A percentile compares a stretch with the other conserved stretches of the same genome.
phyloP scores from a whole-genome alignment of 2,888 invertebrate genomes.

The Apotomis capreana region DNA sequence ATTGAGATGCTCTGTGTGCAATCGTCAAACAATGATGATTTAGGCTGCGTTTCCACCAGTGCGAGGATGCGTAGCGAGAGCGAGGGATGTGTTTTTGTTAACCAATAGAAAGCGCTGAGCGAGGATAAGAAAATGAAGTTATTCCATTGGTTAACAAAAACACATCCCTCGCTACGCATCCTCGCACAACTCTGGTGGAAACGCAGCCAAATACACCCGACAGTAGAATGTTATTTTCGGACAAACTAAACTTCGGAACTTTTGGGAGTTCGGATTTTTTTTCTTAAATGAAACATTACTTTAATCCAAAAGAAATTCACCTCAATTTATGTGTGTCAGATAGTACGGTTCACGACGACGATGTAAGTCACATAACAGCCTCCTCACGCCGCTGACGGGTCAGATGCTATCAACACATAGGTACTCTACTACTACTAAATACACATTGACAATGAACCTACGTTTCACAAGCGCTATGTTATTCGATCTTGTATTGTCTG shows the following conservation, averaged over 20 bases:
- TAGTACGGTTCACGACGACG: constrained; percentile 22
- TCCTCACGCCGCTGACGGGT: constrained; percentile 15
- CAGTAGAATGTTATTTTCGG: too few relatives aligned
- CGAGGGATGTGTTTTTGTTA: too few relatives aligned
- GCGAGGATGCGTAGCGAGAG: too few relatives aligned
- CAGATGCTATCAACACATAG: constrained; percentile 30
- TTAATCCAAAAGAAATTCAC: constrained; percentile 7
- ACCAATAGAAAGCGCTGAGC: too few relatives aligned
- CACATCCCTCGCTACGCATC: too few relatives aligned
- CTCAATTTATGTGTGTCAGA: constrained; percentile 20
- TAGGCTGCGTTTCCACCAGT: neutral
- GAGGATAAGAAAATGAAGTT: too few relatives aligned
- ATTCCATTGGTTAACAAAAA: too few relatives aligned
- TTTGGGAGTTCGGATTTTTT: too few relatives aligned
- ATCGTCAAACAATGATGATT: neutral
- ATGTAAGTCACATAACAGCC: constrained; percentile 38
- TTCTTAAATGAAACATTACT: too few relatives aligned
- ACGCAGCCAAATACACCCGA: too few relatives aligned
- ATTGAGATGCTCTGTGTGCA: neutral
- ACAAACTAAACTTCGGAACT: too few relatives aligned
- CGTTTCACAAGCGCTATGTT: constrained; percentile 31
- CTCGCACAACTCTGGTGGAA: too few relatives aligned
- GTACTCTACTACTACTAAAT: constrained; percentile 26
- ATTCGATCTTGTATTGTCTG: constrained; percentile 29
- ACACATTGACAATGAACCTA: constrained; percentile 29